Evolutionary conservation across 2,113 vertebrate species (phyloP), one percentile per base, ranked within the genome.

Genomic region (Galemys pyrenaicus): DNA sequence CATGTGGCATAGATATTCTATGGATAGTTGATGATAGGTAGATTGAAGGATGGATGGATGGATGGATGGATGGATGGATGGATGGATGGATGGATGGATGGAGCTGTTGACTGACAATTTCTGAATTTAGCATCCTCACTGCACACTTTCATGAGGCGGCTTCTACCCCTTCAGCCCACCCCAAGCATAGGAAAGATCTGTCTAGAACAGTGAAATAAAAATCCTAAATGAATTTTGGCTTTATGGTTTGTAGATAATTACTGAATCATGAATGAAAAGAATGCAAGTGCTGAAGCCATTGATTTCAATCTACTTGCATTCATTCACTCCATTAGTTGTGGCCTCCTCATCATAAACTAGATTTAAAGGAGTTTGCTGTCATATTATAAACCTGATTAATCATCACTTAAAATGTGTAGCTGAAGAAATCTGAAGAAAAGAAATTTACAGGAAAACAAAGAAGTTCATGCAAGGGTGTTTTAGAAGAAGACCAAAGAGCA

Each of bases 1-100:
- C 32, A 2, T 0, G 1, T 15, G 2, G 8, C 26, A 0, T 26
- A 51, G 9, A 11, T 65, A 1, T 26, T 60, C 32, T 51, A 7
- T 32, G 37, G 28, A 44, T 28, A 41, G 60, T 9, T 30, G 37
- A 30, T 64, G 15, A n/a, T n/a, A n/a, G 44, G 9, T 44, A 9
- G 44, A 44, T 44, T 5, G 44, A 44, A 6, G 44, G 44, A 44
- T 44, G 44, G 44, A 44, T 44, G 44, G 44, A 19, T 17, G 39
- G 70, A 65, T 58, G 73, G 44, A 28, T 64, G 15, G 46, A 49
- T 49, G 46, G 46, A 49, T 12, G 46, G 46, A 49, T 49, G 46
- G 46, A 49, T 49, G 46, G 46, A 49, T 49, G 46, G 46, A 19
- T 17, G 39, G 64, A 65, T 58, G 73, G 80, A 80, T 30, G 9